These are phyloP conservation scores for Polypterus bichir DNA, from an alignment of 2,113 vertebrate species.

Conservation along the genomic window DNA sequence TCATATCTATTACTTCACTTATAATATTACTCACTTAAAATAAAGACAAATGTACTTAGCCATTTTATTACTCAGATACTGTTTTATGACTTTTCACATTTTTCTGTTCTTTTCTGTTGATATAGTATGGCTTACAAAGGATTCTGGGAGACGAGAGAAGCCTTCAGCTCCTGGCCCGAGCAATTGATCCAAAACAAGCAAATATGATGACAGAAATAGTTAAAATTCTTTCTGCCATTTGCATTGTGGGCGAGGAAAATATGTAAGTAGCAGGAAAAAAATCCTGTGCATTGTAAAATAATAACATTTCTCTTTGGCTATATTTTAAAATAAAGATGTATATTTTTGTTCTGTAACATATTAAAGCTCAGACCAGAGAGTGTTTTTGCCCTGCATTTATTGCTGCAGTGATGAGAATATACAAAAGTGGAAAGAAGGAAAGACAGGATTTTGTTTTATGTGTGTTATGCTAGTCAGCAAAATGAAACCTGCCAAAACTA, in stretches of 20 bases:
- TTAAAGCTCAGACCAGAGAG: no score
- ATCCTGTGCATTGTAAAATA: background rate
- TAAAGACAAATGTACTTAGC: constrained; percentile 26
- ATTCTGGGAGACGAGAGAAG: constrained; percentile 85
- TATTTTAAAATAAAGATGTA: no score
- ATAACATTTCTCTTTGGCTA: background rate
- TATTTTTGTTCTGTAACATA: no score
- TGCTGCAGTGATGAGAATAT: no score
- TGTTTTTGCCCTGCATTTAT: no score
- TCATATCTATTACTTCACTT: no score
- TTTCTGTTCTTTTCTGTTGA: constrained; percentile 7
- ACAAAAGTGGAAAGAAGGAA: background rate
- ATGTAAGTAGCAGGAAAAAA: constrained; percentile 55
- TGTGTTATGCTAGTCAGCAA: background rate
- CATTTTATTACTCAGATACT: constrained; percentile 12
- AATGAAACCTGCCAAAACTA: no score
- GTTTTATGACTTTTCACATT: constrained; percentile 5
- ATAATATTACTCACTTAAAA: no score
- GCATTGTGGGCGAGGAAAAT: constrained; percentile 89
- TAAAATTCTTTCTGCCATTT: constrained; percentile 90
- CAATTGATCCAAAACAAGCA: constrained; percentile 86
- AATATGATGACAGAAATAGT: constrained; percentile 95
- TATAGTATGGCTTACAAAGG: constrained; percentile 83
- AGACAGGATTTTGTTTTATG: background rate
- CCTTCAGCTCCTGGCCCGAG: constrained; percentile 73